Base-by-base conservation (phyloP, 2,888 invertebrate species). In the Agrochola litura region DNA sequence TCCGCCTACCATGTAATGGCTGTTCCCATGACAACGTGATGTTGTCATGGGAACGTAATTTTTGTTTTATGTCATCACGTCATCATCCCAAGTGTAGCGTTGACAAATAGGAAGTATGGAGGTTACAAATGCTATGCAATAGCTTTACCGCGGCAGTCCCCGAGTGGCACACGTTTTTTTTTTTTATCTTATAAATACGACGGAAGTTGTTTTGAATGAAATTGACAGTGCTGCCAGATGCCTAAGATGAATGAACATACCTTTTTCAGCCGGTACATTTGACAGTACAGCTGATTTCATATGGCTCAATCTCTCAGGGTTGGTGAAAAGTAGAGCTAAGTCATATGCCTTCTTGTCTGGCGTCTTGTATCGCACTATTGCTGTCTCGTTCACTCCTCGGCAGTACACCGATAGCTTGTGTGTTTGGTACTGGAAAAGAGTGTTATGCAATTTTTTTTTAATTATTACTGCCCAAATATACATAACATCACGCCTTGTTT, bases 321-420 rank as follows among this genome's bases (percentile, higher is more conserved):
- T 95, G 0, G 94, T 93, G 87, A 94, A 95, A 2, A 97, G 84
- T 16, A 97, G 82, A 0, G 97, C 97, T 25, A 97, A 85, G 90
- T 97, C 97, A 83, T 95, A 97, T 0, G 97, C 95, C 68, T 92
- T 93, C 80, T 95, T 95, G 82, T 96, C 95, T 0, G 92, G 87
- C 1, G 96, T 95, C 90, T 96, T 96, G 91, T 95, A 97, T 2
- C 96, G 91, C 6, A 97, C 95, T 88, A 95, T 95, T 0, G 97
- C 96, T 0, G 95, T 94, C 90, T 95, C 95, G 54, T 86, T 93
- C 83, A 93, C 92, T 5, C 95, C 95, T 71, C 92, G 93, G 86
- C 95, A 95, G 91, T 94, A 96, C 10, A 97, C 79, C 0, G 95
- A 95, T 9, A 96, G 90, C 81, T 95, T 95, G 88, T 93, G 89